These are phyloP conservation scores for Esox masquinongy DNA, from an alignment of 2,797 vertebrate species.

Conservation along the genomic window DNA sequence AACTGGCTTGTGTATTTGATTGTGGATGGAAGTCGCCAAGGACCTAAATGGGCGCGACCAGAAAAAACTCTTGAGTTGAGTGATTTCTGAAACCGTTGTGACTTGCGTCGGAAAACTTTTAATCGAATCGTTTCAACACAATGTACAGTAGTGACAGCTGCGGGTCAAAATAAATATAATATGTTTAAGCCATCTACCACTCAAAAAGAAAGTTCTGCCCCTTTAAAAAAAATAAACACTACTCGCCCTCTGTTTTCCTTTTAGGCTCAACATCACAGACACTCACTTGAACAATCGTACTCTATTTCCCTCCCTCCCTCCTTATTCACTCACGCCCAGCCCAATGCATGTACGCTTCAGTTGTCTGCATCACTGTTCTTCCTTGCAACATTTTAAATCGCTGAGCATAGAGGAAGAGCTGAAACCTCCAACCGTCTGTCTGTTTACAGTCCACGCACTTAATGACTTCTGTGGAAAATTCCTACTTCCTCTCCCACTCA, in stretches of 20 bases:
- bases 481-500: slow-evolving; percentile 57
- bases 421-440: slow-evolving; percentile 57
- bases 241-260: slow-evolving; percentile 46
- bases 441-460: slow-evolving; percentile 54
- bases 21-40: no score
- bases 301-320: slow-evolving; percentile 12
- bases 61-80: no score
- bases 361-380: slow-evolving; percentile 58
- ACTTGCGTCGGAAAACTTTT: no score
- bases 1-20: no score
- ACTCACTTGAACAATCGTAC: no score
- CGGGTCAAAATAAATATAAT: no score
- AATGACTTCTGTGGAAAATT: slow-evolving; percentile 63
- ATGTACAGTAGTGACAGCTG: no score
- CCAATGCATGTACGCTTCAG: slow-evolving; percentile 52
- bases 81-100: no score
- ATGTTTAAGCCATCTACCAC: not conserved
- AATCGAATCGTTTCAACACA: no score
- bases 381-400: slow-evolving; percentile 52
- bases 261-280: no score
- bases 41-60: no score
- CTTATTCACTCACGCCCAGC: slow-evolving; percentile 22
- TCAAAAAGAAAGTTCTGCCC: slow-evolving; percentile 44
- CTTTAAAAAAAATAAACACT: slow-evolving; percentile 65
- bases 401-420: slow-evolving; percentile 63